A percentile compares a stretch with the other conserved stretches of the same genome.
Evolutionary conservation across 2,797 vertebrate species (phyloP).

Genomic region (Microcaecilia unicolor): DNA sequence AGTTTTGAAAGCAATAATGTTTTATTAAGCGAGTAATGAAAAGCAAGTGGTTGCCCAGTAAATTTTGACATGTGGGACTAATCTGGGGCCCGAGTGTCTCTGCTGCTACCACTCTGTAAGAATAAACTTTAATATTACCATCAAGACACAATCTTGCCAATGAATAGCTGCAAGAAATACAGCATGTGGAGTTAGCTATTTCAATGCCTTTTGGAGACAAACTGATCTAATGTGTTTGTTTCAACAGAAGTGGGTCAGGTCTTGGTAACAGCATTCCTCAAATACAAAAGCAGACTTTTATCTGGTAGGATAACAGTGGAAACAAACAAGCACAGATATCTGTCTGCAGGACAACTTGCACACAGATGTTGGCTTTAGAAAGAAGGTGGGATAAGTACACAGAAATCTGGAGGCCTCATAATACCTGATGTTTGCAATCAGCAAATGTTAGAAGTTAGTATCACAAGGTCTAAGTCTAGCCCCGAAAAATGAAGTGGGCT

Average conservation of each 20-base stretch:
- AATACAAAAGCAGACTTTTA: slow-evolving; percentile 1
- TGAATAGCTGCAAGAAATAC: not conserved
- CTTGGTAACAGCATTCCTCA: no score
- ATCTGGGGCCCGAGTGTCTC: not conserved
- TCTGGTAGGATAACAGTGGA: no score
- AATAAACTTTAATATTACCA: not conserved
- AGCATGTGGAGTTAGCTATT: not conserved
- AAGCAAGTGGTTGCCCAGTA: not conserved
- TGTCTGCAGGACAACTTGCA: no score
- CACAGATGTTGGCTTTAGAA: no score
- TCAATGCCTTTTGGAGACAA: not conserved
- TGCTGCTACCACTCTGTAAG: not conserved
- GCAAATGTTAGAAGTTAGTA: no score
- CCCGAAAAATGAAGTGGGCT: no score
- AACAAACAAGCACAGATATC: no score
- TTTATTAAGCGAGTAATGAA: not conserved
- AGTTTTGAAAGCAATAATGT: not conserved
- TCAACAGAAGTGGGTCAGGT: not conserved
- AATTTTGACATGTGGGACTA: not conserved
- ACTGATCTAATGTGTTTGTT: not conserved
- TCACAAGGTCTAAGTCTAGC: no score
- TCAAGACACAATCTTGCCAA: no score
- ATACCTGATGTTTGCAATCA: no score
- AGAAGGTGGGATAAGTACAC: no score
- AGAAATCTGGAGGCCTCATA: no score